phyloP scores from a whole-genome alignment of 1,140 invertebrate genomes.

The Tetramorium alpestre region DNA sequence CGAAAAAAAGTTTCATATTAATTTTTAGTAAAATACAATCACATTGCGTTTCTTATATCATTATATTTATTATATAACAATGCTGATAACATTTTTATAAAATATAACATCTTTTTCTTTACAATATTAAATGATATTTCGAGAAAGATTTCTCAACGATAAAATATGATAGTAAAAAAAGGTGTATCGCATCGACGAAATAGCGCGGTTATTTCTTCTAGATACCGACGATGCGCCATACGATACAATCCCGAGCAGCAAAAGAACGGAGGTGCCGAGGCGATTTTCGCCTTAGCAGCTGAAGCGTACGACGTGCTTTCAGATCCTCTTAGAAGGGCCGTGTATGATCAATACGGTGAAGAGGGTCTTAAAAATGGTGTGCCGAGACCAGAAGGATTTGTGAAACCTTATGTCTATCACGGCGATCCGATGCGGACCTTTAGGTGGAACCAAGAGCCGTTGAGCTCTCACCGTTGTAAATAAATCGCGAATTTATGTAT shows the following conservation, averaged over 20 bases:
- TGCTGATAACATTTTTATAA: neutral
- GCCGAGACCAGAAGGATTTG: conserved; percentile 87
- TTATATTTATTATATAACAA: neutral
- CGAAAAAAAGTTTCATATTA: neutral
- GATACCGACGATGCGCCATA: conserved; percentile 88
- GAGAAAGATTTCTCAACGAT: neutral
- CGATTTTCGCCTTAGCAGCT: conserved; percentile 84
- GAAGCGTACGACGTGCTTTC: conserved; percentile 94
- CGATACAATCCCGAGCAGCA: conserved; percentile 87
- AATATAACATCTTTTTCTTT: neutral
- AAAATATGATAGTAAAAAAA: neutral
- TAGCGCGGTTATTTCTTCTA: conserved; percentile 60
- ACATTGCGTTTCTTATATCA: neutral
- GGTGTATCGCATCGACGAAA: conserved; percentile 4
- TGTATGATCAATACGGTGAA: conserved; percentile 96
- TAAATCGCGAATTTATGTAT: conserved; percentile 13
- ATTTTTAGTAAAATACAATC: neutral
- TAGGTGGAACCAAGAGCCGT: conserved; percentile 78
- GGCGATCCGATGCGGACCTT: conserved; percentile 94
- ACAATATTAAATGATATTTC: neutral
- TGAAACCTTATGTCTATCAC: conserved; percentile 92
- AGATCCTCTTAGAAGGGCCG: conserved; percentile 89
- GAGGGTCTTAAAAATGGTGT: conserved; percentile 93
- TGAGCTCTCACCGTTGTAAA: neutral
- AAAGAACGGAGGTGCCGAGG: conserved; percentile 56